Base-by-base conservation (phyloP, 2,113 vertebrate species). In the Dicentrarchus labrax region DNA sequence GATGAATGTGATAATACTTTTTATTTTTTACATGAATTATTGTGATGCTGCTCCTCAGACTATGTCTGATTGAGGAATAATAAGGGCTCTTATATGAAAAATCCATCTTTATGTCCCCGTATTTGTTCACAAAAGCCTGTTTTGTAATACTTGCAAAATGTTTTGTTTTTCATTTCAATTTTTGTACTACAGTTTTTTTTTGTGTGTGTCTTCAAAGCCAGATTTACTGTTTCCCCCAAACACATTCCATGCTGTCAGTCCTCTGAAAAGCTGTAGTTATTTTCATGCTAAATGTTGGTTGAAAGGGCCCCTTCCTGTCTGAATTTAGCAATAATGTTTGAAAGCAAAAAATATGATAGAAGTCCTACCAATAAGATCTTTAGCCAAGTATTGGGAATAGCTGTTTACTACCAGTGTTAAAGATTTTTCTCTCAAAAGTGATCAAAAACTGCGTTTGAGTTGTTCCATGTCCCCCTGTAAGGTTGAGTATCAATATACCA, bases 261-360 rank as follows among this genome's bases (percentile, higher is more conserved):
- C 8, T 74, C 70, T 79, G 48, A 85, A 82, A 87, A 77, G 39
- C 30, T 75, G 76, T 91, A 38, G 39, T 81, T 76, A 50, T 85
- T 65, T 72, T 56, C 75, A 71, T 78, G 45, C 68, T 80, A 50
- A 51, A 73, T 73, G 78, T 89, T 82, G 81, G 53, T 86, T 83
- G 56, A 88, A 88, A 76, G 64, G 74, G 60, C 86, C 86, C 78
- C 83, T 66, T 86, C 76, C 83, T 86, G 71, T 90, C 69, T 82
- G 82, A 88, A 91, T 86, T 93, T 86, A 95, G 95, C 95, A 96
- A 96, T 96, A 96, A 95, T 83, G 57, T 91, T 84, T 85, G 72
- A 88, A 70, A 86, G 62, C 54, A 84, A 83, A 56, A 66, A 51
- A 66, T n/a, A 79, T 48, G 54, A 82, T 71, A 59, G 2, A 72